Percentiles rank a stretch among this genome's conserved stretches.
These are phyloP conservation scores for Dipodomys stephensi DNA, from an alignment of 2,113 vertebrate species.

Conservation along the genomic window DNA sequence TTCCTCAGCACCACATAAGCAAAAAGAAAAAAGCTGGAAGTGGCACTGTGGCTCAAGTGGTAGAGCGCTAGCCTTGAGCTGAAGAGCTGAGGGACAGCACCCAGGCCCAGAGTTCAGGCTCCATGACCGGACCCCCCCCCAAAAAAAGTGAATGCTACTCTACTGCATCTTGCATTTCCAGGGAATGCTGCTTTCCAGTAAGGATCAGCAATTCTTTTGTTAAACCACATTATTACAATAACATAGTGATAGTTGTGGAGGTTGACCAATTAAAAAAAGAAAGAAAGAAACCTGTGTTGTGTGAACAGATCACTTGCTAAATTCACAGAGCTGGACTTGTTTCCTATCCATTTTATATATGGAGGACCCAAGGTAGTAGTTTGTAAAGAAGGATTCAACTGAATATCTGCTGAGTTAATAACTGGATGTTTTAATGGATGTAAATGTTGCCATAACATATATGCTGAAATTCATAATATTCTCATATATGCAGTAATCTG, in stretches of 20 bases:
- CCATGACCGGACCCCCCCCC: too few relatives aligned
- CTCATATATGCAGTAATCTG: neutral
- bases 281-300: neutral
- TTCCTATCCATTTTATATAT: neutral
- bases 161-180: neutral
- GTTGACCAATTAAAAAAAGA: neutral
- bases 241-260: neutral
- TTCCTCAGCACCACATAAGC: too few relatives aligned
- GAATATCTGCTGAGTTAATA: neutral
- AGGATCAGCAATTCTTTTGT: neutral
- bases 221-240: neutral
- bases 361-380: neutral
- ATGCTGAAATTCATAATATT: neutral
- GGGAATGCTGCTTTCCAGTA: neutral
- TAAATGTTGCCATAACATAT: neutral
- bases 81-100: too few relatives aligned
- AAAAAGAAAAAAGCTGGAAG: too few relatives aligned
- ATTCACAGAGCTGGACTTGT: neutral
- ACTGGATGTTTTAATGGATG: neutral
- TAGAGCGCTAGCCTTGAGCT: too few relatives aligned
- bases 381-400: neutral
- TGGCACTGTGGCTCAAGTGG: too few relatives aligned
- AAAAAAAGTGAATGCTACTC: neutral
- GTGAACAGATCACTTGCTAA: neutral
- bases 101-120: too few relatives aligned